Percentiles rank a stretch among this genome's conserved stretches.
phyloP scores from a whole-genome alignment of 2,888 invertebrate species.

The Chromoteleia sp. region DNA sequence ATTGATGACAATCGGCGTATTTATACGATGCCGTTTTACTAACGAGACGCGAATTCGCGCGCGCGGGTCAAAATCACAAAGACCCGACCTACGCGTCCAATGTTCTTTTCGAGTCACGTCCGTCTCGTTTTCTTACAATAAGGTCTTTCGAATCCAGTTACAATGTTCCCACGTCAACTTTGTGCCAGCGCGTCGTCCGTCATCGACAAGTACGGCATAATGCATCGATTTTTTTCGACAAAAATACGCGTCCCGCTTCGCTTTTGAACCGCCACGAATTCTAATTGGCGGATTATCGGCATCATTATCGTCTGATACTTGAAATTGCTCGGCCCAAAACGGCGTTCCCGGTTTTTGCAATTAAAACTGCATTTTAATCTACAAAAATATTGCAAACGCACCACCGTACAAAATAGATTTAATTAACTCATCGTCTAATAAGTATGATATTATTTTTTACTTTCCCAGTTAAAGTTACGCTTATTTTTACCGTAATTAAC shows the following conservation, averaged over 20 bases:
- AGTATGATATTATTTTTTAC: background rate
- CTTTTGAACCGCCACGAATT: conserved; percentile 50
- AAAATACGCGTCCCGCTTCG: conserved; percentile 27
- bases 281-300: conserved; percentile 58
- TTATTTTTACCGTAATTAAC: too few species aligned
- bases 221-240: conserved; percentile 55
- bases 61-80: conserved; percentile 46
- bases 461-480: background rate
- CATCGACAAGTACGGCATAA: conserved; percentile 61
- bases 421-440: background rate
- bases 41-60: conserved; percentile 38
- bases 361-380: conserved; percentile 51
- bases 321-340: conserved; percentile 15
- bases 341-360: conserved; percentile 43
- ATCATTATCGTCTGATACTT: conserved; percentile 53
- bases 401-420: background rate
- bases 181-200: conserved; percentile 36
- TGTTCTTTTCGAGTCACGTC: conserved; percentile 63
- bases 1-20: conserved; percentile 35
- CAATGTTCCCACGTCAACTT: conserved; percentile 58
- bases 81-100: conserved; percentile 20
- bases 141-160: conserved; percentile 53
- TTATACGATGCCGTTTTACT: conserved; percentile 24
- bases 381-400: conserved; percentile 14
- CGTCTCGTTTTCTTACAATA: conserved; percentile 58